A percentile compares a stretch with the other conserved stretches of the same genome.
These are phyloP conservation scores for Boleophthalmus pectinirostris DNA, from an alignment of 2,113 vertebrate genomes.

Conservation along the genomic window DNA sequence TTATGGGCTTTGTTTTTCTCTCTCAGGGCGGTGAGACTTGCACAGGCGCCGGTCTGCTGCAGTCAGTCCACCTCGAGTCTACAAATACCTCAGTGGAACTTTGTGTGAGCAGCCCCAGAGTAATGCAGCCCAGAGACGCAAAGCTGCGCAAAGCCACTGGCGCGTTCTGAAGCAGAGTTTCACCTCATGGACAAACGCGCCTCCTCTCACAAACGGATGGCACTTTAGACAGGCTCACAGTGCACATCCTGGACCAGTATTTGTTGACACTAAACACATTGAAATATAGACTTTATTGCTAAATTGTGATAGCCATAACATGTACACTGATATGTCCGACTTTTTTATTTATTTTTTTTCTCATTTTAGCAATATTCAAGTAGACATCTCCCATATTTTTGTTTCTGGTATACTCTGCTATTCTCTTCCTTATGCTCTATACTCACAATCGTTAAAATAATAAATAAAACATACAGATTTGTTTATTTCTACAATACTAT, in stretches of 20 bases:
- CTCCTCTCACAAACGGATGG: slow-evolving; percentile 62
- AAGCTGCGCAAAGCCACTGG: slow-evolving; percentile 20
- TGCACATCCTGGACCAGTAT: slow-evolving; percentile 17
- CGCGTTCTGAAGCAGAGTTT: slow-evolving; percentile 72
- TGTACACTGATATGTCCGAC: slow-evolving; percentile 86
- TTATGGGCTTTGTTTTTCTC: slow-evolving; percentile 66
- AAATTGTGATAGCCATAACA: slow-evolving; percentile 75
- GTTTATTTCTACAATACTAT: slow-evolving; percentile 87
- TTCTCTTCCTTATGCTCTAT: slow-evolving; percentile 82
- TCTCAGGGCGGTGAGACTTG: slow-evolving; percentile 71
- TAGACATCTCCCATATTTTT: slow-evolving; percentile 87
- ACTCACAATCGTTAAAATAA: slow-evolving; percentile 91
- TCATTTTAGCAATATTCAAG: slow-evolving; percentile 88
- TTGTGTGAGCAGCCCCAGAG: slow-evolving; percentile 63
- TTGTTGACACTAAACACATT: slow-evolving; percentile 74
- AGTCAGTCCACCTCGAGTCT: slow-evolving; percentile 67
- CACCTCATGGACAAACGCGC: slow-evolving; percentile 66
- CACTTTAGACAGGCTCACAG: slow-evolving; percentile 61
- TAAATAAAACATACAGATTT: slow-evolving; percentile 93
- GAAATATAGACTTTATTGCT: slow-evolving; percentile 90
- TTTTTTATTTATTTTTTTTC: slow-evolving; percentile 68
- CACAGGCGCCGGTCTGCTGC: slow-evolving; percentile 75
- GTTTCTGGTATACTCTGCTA: slow-evolving; percentile 88
- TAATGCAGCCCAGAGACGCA: slow-evolving; percentile 60
- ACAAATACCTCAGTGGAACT: slow-evolving; percentile 76